A percentile compares a stretch with the other conserved stretches of the same genome.
Conservation (phyloP, 2,113 vertebrate genomes). For the Isurus oxyrinchus region DNA sequence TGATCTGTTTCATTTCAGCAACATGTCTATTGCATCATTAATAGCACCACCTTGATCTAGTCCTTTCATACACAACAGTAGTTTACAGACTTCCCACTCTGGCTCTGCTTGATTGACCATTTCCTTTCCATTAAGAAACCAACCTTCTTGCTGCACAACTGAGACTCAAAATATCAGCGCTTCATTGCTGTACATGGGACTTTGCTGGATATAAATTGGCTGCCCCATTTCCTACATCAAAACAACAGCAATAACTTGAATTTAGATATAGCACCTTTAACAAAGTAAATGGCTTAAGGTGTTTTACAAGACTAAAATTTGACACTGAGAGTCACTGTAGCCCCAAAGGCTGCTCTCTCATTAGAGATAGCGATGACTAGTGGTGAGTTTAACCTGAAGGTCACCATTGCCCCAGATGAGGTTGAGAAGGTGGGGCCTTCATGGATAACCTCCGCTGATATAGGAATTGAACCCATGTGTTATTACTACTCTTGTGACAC, state of each 20-base stretch:
- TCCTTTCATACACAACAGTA: neutral
- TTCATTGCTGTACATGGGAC: neutral
- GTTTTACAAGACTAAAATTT: neutral
- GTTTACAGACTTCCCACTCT: neutral
- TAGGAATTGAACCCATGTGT: too few species aligned
- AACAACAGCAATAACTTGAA: neutral
- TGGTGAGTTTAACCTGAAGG: too few species aligned
- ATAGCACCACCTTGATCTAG: conserved; percentile 6
- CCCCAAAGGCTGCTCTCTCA: too few species aligned
- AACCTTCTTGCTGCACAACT: neutral
- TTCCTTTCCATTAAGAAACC: neutral
- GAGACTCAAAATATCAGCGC: neutral
- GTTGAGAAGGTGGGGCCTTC: too few species aligned
- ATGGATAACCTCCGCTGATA: too few species aligned
- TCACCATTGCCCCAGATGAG: too few species aligned
- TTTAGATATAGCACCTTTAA: too few species aligned
- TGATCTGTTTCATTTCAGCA: conserved; percentile 27
- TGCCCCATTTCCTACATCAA: neutral
- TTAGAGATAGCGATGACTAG: too few species aligned
- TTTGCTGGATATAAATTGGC: neutral
- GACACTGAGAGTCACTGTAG: neutral
- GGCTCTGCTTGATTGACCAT: neutral
- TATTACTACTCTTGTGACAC: too few species aligned
- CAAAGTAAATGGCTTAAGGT: neutral
- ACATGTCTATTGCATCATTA: conserved; percentile 33